Evolutionary conservation across 1,140 invertebrate genomes (phyloP).

Genomic region (Cepaea nemoralis): DNA sequence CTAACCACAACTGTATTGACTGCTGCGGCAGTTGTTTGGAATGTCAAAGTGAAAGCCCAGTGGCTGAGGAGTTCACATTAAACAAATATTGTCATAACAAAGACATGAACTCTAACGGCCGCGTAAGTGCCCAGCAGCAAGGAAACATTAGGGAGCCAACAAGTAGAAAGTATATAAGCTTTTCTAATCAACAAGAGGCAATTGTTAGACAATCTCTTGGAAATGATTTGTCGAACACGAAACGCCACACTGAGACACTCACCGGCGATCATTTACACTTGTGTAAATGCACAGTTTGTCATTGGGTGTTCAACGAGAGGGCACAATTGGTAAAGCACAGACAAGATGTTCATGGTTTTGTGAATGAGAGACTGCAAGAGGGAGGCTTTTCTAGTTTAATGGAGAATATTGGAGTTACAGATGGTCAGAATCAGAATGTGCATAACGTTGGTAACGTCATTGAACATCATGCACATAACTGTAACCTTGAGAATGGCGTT

Average conservation of each 20-base stretch:
- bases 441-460: no score
- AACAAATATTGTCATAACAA: no score
- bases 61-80: no score
- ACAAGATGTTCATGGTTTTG: slow-evolving; percentile 4
- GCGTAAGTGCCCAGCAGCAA: not conserved
- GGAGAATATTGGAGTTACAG: not conserved
- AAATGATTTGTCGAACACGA: not conserved
- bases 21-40: no score
- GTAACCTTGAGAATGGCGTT: no score
- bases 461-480: no score
- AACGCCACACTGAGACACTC: not conserved
- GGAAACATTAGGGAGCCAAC: not conserved
- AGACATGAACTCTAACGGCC: not conserved
- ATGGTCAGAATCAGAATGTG: not conserved
- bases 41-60: no score
- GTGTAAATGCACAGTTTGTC: slow-evolving; percentile 53
- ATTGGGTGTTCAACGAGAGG: slow-evolving; percentile 47
- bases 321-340: slow-evolving; percentile 42
- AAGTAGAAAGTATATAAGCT: not conserved
- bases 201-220: no score
- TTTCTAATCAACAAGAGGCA: not conserved
- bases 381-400: not conserved
- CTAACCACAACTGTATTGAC: no score
- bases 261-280: not conserved
- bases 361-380: not conserved